These are phyloP conservation scores for Sylvicapra grimmia DNA, from an alignment of 2,113 vertebrate species.

Conservation along the genomic window DNA sequence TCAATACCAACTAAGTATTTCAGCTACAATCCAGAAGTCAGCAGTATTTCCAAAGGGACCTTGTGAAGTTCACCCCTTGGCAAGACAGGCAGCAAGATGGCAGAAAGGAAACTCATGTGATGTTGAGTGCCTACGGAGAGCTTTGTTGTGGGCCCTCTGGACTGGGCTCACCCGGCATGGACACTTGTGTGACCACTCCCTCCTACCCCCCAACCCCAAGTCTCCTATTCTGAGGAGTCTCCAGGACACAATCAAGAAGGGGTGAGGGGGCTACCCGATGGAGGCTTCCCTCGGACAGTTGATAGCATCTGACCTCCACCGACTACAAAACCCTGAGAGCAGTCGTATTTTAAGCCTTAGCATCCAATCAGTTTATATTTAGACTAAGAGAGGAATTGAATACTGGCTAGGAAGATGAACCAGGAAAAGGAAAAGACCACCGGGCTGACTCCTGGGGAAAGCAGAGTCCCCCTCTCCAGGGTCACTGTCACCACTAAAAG, in stretches of 20 bases:
- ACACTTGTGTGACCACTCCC: not conserved
- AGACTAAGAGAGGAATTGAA: not conserved
- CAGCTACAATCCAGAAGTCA: not conserved
- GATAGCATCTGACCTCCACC: not conserved
- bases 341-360: not conserved
- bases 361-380: not conserved
- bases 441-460: not conserved
- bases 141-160: not conserved
- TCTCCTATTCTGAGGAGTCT: not conserved
- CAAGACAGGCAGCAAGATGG: not conserved
- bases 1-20: not conserved
- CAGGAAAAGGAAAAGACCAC: not conserved
- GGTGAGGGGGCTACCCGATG: rapidly evolving
- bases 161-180: not conserved
- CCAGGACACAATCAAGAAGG: not conserved
- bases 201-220: no score
- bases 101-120: not conserved
- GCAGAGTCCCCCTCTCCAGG: not conserved
- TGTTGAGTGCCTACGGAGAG: rapidly evolving
- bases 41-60: not conserved
- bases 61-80: not conserved
- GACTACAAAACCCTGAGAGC: not conserved
- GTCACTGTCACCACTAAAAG: not conserved
- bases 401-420: not conserved
- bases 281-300: not conserved